Evolutionary conservation across 2,888 invertebrate species (phyloP), one percentile per base, ranked within the genome.

Genomic region (Gandaritis pyraliata): DNA sequence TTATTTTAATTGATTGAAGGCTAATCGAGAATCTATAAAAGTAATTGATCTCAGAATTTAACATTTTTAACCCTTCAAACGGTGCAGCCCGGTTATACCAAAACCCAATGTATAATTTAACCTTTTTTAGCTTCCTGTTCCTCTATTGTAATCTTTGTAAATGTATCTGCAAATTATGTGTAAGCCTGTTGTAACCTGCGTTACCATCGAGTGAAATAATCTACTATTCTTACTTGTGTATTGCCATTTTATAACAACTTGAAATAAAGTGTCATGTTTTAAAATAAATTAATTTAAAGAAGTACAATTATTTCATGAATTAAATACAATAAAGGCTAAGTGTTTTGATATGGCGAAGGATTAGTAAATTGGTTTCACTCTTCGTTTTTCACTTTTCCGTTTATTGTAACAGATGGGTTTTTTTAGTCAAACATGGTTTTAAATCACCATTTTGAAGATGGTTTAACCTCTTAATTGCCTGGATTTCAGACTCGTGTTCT

Each of bases 21-120:
- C 70, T 70, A 72, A 72, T 74, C 72, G 72, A 81, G 83, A 85
- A 85, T 85, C 85, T 87, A 69, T 76, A 71, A 75, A 74, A 77
- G 70, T 73, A 73, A 79, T 79, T 89, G 90, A 90, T 90, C 89
- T 90, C 90, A 90, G 76, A 81, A 73, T 77, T 73, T 74, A 73
- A 74, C 72, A 73, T 73, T 56, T 55, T 77, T 60, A 52, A 55
- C 54, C 39, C 80, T 75, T 72, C 72, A 81, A 15, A 81, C 82
- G 83, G 80, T 69, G 65, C 80, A 76, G 79, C 80, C 82, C 81
- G 81, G 72, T 73, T 82, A 87, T 87, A 91, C 90, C 91, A 91
- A 91, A 91, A 84, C 79, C 86, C 83, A 84, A 84, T 88, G 86
- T 87, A 85, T 86, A 85, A 43, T 83, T 85, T 83, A 81, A 78